A percentile compares a stretch with the other conserved stretches of the same genome.
These are phyloP conservation scores for Tinea pellionella DNA, from an alignment of 2,888 invertebrate genomes.

Conservation along the genomic window DNA sequence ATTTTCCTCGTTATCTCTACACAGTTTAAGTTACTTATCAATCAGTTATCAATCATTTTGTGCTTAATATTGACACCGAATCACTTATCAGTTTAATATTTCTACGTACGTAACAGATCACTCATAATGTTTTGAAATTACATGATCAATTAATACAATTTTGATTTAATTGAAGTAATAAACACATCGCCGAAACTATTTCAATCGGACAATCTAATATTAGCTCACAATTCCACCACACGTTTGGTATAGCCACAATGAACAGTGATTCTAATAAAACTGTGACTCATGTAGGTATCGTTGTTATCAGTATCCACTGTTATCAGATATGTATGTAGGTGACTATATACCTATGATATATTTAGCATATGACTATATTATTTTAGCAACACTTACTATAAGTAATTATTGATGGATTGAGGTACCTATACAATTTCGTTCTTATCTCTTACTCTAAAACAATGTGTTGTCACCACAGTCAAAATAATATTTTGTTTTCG, in stretches of 20 bases:
- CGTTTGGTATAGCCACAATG: background rate
- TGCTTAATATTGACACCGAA: background rate
- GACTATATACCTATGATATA: background rate
- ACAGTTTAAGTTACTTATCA: background rate
- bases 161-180: background rate
- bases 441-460: no score
- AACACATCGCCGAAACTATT: background rate
- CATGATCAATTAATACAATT: no score
- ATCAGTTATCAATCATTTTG: background rate
- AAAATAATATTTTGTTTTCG: no score
- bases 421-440: no score
- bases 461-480: no score
- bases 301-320: slow-evolving; percentile 48
- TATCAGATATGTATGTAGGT: slow-evolving; percentile 48
- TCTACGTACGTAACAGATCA: no score
- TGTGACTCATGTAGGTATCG: slow-evolving; percentile 51
- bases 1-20: background rate
- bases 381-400: slow-evolving; percentile 1
- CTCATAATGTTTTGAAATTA: no score
- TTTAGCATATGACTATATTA: background rate
- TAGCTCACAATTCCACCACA: background rate
- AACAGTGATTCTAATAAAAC: slow-evolving; percentile 10
- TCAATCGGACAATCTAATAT: background rate
- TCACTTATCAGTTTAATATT: background rate
- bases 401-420: background rate